phyloP scores from a whole-genome alignment of 2,888 invertebrate genomes.

The Hyalella azteca region DNA sequence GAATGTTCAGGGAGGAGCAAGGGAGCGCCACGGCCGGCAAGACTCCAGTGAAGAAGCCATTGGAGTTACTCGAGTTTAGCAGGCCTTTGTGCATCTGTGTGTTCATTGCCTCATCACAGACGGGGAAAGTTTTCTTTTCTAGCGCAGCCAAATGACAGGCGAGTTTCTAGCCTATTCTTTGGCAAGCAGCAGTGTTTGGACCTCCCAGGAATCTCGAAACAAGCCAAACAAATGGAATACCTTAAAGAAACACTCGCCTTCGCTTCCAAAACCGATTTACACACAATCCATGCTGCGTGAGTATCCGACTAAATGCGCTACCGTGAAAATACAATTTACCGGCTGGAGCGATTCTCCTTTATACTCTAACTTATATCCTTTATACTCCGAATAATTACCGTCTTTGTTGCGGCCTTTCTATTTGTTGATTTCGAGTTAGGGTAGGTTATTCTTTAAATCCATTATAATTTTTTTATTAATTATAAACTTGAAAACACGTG shows the following conservation, averaged over 20 bases:
- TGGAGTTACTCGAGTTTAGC: not conserved
- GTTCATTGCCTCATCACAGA: slow-evolving; percentile 25
- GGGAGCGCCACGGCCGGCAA: not conserved
- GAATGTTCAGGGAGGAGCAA: too few species aligned
- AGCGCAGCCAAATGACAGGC: slow-evolving; percentile 9
- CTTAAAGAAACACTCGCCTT: slow-evolving; percentile 31
- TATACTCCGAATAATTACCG: too few species aligned
- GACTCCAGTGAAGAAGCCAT: not conserved
- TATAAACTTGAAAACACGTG: too few species aligned
- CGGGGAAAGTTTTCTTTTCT: not conserved
- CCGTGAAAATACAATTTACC: too few species aligned
- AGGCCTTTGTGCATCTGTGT: not conserved
- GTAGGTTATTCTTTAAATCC: too few species aligned
- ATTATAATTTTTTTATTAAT: too few species aligned
- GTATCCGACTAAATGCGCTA: too few species aligned
- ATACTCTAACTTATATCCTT: too few species aligned
- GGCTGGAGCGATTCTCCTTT: too few species aligned
- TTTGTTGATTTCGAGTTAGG: too few species aligned
- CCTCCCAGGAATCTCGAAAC: slow-evolving; percentile 21
- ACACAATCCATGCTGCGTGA: not conserved
- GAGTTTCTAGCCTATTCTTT: slow-evolving; percentile 5
- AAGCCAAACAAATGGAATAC: slow-evolving; percentile 26
- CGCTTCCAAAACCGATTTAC: slow-evolving; percentile 22
- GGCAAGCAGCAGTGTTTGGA: not conserved
- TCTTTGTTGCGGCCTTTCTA: too few species aligned